Evolutionary conservation across 2,113 vertebrate species (phyloP).

Genomic region (Mirounga angustirostris): DNA sequence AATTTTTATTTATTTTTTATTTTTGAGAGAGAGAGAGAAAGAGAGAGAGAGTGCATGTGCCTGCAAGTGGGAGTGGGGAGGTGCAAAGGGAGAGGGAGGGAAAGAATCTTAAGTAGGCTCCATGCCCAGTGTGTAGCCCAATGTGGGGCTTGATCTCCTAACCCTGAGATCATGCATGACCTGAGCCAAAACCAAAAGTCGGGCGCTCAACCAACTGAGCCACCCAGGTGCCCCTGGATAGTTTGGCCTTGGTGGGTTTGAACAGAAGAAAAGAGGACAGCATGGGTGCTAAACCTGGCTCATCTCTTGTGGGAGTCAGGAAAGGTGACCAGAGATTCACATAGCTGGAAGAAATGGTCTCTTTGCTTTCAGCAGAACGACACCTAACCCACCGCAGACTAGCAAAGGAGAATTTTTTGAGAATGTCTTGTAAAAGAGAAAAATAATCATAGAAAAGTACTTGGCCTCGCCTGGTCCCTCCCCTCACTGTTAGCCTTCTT

Average conservation of each 20-base stretch:
- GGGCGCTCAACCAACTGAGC: not conserved
- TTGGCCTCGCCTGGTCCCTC: conserved; percentile 10
- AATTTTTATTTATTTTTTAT: no score
- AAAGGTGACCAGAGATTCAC: not conserved
- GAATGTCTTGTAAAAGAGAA: conserved; percentile 5
- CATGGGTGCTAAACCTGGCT: not conserved
- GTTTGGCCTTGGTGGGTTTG: not conserved
- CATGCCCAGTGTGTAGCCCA: no score
- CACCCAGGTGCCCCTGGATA: not conserved
- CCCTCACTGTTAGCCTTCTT: conserved; percentile 7
- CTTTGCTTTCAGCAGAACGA: conserved; percentile 40
- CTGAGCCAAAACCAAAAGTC: no score
- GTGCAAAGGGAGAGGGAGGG: no score
- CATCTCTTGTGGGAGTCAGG: not conserved
- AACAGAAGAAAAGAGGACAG: conserved; percentile 34
- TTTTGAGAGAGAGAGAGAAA: no score
- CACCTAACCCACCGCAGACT: not conserved
- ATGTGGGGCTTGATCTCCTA: no score
- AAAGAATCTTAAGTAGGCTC: no score
- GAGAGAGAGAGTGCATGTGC: no score
- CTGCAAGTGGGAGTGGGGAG: no score
- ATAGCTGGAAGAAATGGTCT: not conserved
- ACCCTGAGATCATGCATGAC: no score
- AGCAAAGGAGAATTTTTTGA: conserved; percentile 29
- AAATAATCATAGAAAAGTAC: conserved; percentile 17